Percentiles rank a stretch among this genome's conserved stretches.
phyloP scores from a whole-genome alignment of 2,888 invertebrate species.

The Lamellibrachia columna region DNA sequence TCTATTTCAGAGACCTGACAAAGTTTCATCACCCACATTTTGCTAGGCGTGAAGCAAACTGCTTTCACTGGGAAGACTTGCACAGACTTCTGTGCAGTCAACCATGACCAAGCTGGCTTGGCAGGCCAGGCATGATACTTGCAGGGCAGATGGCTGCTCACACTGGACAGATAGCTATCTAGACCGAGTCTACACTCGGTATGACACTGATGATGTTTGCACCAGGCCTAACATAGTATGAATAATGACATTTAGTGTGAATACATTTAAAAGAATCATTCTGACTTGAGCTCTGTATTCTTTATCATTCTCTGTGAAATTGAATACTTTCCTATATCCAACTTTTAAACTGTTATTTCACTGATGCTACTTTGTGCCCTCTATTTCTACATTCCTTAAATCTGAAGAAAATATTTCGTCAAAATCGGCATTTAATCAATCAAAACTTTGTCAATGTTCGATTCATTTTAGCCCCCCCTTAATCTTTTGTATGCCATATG shows the following conservation, averaged over 20 bases:
- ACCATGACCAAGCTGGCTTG: neutral
- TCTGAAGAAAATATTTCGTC: no score
- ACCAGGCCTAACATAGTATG: neutral
- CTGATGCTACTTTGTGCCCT: no score
- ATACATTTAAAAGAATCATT: neutral
- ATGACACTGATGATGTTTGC: neutral
- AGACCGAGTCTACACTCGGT: neutral
- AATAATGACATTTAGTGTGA: neutral
- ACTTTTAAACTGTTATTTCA: no score
- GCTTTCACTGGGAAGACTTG: neutral
- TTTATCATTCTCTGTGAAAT: no score
- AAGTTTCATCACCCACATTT: neutral
- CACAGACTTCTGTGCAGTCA: neutral
- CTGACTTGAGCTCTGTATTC: neutral
- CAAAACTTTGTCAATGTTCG: no score
- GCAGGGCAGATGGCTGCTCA: neutral
- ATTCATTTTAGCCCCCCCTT: no score
- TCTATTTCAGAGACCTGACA: neutral
- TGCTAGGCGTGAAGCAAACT: neutral
- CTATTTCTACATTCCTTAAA: no score
- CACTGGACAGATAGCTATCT: neutral
- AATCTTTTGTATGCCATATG: no score
- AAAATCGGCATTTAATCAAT: no score
- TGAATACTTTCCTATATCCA: no score
- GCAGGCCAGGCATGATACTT: neutral